These are phyloP conservation scores for Halichoerus grypus DNA, from an alignment of 2,113 vertebrate genomes.

Conservation along the genomic window DNA sequence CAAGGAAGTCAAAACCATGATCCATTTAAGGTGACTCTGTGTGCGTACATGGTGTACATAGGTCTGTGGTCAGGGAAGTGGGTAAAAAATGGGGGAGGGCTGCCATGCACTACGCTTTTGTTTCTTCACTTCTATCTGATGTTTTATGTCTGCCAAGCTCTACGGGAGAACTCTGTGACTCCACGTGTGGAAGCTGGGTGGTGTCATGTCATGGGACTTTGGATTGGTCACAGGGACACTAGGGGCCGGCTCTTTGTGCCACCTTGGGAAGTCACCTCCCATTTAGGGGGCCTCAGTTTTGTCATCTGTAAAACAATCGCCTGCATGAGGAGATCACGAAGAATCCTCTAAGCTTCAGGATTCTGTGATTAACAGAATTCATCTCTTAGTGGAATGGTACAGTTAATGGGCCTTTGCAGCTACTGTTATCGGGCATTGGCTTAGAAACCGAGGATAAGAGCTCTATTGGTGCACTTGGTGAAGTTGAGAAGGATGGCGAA, in stretches of 20 bases:
- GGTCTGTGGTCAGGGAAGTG: background rate
- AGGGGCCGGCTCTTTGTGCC: background rate
- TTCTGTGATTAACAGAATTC: background rate
- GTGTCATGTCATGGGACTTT: background rate
- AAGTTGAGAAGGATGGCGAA: conserved; percentile 63
- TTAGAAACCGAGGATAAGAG: background rate
- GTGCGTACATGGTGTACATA: background rate
- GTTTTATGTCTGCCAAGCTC: background rate
- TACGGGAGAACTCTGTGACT: background rate
- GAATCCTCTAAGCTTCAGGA: background rate
- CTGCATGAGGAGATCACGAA: conserved; percentile 48
- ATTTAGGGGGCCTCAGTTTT: conserved; percentile 80
- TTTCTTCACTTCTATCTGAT: background rate
- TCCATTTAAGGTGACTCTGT: background rate
- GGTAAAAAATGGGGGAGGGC: background rate
- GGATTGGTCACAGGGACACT: background rate
- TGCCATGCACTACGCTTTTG: background rate
- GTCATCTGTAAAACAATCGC: conserved; percentile 81
- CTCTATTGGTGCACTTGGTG: conserved; percentile 60
- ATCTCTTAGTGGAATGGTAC: background rate
- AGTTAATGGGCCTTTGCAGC: background rate
- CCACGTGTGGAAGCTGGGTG: background rate
- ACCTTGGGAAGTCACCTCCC: conserved; percentile 73
- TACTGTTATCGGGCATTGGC: conserved; percentile 53
- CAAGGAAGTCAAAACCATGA: background rate